These are phyloP conservation scores for Gambusia affinis DNA, from an alignment of 2,113 vertebrate genomes.

Conservation along the genomic window DNA sequence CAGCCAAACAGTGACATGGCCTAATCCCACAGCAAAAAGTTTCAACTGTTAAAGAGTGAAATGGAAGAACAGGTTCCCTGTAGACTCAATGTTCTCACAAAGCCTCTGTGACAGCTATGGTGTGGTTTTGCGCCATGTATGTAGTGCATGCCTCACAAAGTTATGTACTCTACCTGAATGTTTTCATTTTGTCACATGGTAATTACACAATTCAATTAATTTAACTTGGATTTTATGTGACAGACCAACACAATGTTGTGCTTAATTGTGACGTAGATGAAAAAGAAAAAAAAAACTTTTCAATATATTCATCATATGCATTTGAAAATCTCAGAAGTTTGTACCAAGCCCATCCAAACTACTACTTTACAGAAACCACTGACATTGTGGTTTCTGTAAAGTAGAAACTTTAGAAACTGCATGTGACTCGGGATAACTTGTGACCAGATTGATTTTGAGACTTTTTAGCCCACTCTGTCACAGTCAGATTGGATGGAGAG, in stretches of 20 bases:
- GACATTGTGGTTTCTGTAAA: no score
- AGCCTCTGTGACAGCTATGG: slow-evolving; percentile 37
- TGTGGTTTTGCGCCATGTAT: slow-evolving; percentile 7
- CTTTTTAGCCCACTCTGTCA: neutral
- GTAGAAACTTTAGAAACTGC: neutral
- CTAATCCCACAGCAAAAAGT: slow-evolving; percentile 71
- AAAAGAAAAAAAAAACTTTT: neutral
- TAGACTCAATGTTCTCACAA: slow-evolving; percentile 36
- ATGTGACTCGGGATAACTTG: neutral
- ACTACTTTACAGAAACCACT: neutral
- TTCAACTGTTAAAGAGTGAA: slow-evolving; percentile 62
- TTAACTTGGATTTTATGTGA: neutral
- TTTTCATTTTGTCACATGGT: neutral
- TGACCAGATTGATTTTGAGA: neutral
- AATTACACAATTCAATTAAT: neutral
- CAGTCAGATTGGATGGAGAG: neutral
- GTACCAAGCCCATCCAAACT: neutral
- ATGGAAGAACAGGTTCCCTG: slow-evolving; percentile 49
- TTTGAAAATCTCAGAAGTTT: neutral
- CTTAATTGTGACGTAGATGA: neutral
- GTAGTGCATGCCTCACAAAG: neutral
- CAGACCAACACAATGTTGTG: neutral
- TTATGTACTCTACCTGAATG: neutral
- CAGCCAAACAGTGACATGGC: slow-evolving; percentile 73
- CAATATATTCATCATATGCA: neutral